These are phyloP conservation scores for Amphipoea oculea DNA, from an alignment of 2,888 invertebrate genomes.

Conservation along the genomic window DNA sequence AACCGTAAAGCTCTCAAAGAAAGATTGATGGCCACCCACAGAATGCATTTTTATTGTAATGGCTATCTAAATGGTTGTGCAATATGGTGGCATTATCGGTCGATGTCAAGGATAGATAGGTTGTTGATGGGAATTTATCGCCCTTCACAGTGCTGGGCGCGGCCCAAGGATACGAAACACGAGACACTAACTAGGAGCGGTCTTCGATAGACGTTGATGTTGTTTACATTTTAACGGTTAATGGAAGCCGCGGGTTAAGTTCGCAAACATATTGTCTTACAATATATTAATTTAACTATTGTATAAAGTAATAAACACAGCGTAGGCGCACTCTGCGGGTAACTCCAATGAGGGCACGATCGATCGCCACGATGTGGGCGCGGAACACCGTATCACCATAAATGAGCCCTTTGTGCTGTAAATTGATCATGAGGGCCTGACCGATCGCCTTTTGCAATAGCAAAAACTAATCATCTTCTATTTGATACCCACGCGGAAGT, in stretches of 20 bases:
- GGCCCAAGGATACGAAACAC: slow-evolving; percentile 84
- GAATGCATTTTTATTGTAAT: slow-evolving; percentile 87
- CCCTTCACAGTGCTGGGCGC: slow-evolving; percentile 76
- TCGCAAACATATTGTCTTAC: slow-evolving; percentile 71
- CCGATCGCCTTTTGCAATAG: slow-evolving; percentile 86
- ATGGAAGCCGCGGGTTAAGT: slow-evolving; percentile 80
- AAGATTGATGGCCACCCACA: slow-evolving; percentile 83
- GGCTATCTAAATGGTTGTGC: slow-evolving; percentile 87
- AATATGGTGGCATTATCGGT: slow-evolving; percentile 84
- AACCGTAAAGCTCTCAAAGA: slow-evolving; percentile 70
- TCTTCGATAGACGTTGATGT: slow-evolving; percentile 72
- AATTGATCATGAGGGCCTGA: slow-evolving; percentile 86
- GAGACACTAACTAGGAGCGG: slow-evolving; percentile 83
- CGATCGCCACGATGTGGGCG: slow-evolving; percentile 86
- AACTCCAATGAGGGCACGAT: slow-evolving; percentile 86
- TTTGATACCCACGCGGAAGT: slow-evolving; percentile 63
- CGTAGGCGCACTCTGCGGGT: slow-evolving; percentile 80
- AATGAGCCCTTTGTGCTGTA: slow-evolving; percentile 87
- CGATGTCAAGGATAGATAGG: slow-evolving; percentile 86
- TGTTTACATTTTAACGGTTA: slow-evolving; percentile 82
- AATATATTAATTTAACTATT: slow-evolving; percentile 57
- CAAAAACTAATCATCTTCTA: slow-evolving; percentile 74
- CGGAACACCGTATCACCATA: slow-evolving; percentile 77
- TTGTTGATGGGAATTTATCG: slow-evolving; percentile 87
- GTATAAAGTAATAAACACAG: slow-evolving; percentile 58